Evolutionary conservation across 2,888 invertebrate genomes (phyloP), one percentile per base, ranked within the genome.

Genomic region (Callyntrura sp.): DNA sequence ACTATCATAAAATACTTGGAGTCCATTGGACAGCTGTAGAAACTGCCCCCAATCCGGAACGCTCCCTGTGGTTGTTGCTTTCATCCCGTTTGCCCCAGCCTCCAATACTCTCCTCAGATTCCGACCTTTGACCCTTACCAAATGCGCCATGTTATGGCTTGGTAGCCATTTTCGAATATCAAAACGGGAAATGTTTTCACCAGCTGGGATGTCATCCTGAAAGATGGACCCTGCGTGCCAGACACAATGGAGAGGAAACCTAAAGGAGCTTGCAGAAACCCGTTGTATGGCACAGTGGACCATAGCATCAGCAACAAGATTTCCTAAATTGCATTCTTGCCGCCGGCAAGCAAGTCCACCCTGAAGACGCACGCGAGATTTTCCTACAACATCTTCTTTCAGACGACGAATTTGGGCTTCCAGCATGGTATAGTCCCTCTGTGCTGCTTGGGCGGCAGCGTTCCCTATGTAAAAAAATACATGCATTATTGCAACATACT

Each of bases 11-110:
- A 73, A 84, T 2, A 93, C 92, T 91, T 93, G 86, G 9, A 93
- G 8, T n/a, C 93, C 93, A 86, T 84, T 92, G 35, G 93, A 93
- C 45, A 93, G 91, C 90, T 93, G 93, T 6, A 93, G 84, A 88
- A 93, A 93, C 81, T 92, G 92, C 20, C 93, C 91, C 93, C 93
- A 93, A 17, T 92, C 87, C 5, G 25, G 60, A 17, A 68, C 85
- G 48, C n/a, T 76, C 35, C 35, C 35, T 25, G n/a, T n/a, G n/a
- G 55, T 76, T 4, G 68, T 20, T 5, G 90, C 48, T 45, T 79
- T n/a, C 1, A 93, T 73, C 6, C 87, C 92, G 6, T 65, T 55
- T 6, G 91, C 91, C 85, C 91, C 91, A 1, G 20, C 51, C 82
- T 84, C 81, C 68, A 93, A 93, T 14, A 93, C 60, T 65, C 82